These are phyloP conservation scores for Cheilosia impressa DNA, from an alignment of 2,888 invertebrate genomes.

Conservation along the genomic window DNA sequence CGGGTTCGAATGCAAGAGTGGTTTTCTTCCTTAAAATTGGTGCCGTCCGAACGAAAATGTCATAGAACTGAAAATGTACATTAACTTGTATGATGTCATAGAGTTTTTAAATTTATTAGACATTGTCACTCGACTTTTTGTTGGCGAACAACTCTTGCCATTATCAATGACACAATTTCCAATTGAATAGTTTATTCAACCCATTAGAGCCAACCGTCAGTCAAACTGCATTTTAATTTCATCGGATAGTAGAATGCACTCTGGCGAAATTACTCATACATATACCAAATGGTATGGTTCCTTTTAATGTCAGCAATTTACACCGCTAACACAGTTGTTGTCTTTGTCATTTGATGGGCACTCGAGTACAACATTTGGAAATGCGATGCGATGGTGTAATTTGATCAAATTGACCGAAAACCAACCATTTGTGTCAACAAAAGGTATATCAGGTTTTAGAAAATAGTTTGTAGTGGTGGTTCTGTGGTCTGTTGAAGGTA, in stretches of 20 bases:
- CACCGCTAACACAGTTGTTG: slow-evolving; percentile 39
- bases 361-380: neutral
- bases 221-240: slow-evolving; percentile 36
- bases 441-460: neutral
- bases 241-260: neutral
- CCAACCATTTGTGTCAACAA: slow-evolving; percentile 11
- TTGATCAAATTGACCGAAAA: slow-evolving; percentile 31
- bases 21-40: neutral
- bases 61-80: neutral
- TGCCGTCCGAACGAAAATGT: neutral
- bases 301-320: slow-evolving; percentile 24
- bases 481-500: too few relatives aligned
- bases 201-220: slow-evolving; percentile 6
- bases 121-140: neutral
- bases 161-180: slow-evolving; percentile 36
- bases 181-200: slow-evolving; percentile 19
- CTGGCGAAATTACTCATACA: too few relatives aligned
- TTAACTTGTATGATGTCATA: too few relatives aligned
- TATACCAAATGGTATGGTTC: neutral
- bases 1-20: neutral
- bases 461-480: too few relatives aligned
- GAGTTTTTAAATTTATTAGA: neutral
- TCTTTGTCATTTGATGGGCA: slow-evolving; percentile 20
- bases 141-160: neutral
- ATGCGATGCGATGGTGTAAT: neutral